phyloP scores from a whole-genome alignment of 2,888 invertebrate genomes.

The Microlaimidae sp. region DNA sequence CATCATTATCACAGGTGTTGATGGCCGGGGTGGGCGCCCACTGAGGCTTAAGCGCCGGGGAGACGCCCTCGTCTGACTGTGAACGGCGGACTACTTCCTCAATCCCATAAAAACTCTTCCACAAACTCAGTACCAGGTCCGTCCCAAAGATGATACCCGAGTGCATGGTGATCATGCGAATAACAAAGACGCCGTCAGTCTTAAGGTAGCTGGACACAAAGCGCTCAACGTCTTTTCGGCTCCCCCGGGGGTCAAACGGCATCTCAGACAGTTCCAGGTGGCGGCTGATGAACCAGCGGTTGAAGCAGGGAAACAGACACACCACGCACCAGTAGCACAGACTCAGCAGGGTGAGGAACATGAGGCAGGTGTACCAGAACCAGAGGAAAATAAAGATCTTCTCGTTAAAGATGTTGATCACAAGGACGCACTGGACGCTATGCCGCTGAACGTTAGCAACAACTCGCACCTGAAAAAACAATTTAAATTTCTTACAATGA shows the following conservation, averaged over 20 bases:
- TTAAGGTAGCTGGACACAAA: conserved; percentile 29
- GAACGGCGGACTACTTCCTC: conserved; percentile 15
- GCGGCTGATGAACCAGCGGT: conserved; percentile 25
- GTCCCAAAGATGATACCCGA: conserved; percentile 34
- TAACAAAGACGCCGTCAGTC: conserved; percentile 31
- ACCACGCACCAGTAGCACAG: conserved; percentile 30
- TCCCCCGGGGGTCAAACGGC: conserved; percentile 25
- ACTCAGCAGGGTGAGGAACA: conserved; percentile 14
- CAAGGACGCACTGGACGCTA: conserved; percentile 31
- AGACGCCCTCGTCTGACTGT: background rate
- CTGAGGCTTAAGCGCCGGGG: background rate
- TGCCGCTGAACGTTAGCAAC: conserved; percentile 34
- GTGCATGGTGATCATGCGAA: conserved; percentile 32
- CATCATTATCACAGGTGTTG: background rate
- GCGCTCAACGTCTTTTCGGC: conserved; percentile 22
- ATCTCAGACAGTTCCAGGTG: conserved; percentile 34
- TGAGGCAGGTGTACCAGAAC: conserved; percentile 25
- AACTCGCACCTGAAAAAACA: conserved; percentile 24
- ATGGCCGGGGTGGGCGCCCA: background rate
- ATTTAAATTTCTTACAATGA: conserved; percentile 32
- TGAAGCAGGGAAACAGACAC: conserved; percentile 21
- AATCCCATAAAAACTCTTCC: conserved; percentile 23
- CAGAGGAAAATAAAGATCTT: conserved; percentile 26
- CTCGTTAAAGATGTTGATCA: conserved; percentile 28
- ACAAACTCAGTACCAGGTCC: conserved; percentile 26